Percentiles rank a stretch among this genome's conserved stretches.
phyloP scores from a whole-genome alignment of 1,140 invertebrate genomes.

The Ladona fulva region DNA sequence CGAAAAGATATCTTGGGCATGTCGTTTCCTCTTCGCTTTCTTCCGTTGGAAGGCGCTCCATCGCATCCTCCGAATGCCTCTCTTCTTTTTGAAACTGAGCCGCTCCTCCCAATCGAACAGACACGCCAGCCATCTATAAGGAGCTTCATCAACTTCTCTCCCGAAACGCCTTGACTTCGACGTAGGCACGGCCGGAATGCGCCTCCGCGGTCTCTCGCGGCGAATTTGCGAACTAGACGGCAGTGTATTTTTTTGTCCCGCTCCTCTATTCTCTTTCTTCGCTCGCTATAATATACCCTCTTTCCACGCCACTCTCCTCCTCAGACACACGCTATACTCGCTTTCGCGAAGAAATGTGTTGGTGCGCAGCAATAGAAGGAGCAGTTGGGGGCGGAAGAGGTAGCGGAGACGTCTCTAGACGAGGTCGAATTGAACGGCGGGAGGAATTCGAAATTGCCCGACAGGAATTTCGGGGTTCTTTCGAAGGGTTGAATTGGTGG shows the following conservation, averaged over 20 bases:
- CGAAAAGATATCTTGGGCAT: too few relatives aligned
- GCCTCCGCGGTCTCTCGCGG: not conserved
- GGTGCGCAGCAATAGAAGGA: not conserved
- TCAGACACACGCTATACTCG: not conserved
- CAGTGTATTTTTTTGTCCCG: not conserved
- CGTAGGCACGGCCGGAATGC: not conserved
- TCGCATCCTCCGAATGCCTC: not conserved
- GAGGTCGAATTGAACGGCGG: conserved; percentile 1
- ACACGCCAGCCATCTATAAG: not conserved
- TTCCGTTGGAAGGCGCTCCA: too few relatives aligned
- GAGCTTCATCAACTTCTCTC: conserved; percentile 3
- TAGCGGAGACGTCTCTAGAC: not conserved
- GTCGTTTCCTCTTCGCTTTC: too few relatives aligned
- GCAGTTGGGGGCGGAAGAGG: not conserved
- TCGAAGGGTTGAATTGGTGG: conserved; percentile 3
- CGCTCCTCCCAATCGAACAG: not conserved
- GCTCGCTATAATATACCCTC: not conserved
- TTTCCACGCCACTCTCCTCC: not conserved
- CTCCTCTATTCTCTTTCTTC: not conserved
- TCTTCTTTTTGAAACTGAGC: not conserved
- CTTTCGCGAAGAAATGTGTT: not conserved
- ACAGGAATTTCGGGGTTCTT: conserved; percentile 6
- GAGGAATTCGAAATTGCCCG: conserved; percentile 7
- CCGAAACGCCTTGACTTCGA: not conserved
- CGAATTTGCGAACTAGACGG: not conserved